These are phyloP conservation scores for Heterochromis multidens DNA, from an alignment of 2,113 vertebrate genomes.

Conservation along the genomic window DNA sequence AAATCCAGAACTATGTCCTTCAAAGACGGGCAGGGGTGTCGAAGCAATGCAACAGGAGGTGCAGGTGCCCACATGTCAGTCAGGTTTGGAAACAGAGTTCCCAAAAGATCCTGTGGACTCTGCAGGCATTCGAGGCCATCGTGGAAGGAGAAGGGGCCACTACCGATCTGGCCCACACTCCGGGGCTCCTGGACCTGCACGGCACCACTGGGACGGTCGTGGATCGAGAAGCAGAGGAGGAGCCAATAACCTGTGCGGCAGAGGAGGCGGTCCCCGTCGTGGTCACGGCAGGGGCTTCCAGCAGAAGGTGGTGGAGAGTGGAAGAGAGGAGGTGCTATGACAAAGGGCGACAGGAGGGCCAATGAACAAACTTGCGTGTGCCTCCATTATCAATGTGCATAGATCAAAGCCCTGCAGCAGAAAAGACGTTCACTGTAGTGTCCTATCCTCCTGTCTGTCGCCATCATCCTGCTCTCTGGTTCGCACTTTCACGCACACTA, in stretches of 20 bases:
- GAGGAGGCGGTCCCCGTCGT: conserved; percentile 42
- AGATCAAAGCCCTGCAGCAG: conserved; percentile 29
- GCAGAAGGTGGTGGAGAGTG: conserved; percentile 55
- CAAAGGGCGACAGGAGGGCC: conserved; percentile 62
- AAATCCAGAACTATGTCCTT: background rate
- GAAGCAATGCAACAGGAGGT: background rate
- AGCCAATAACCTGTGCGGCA: conserved; percentile 6
- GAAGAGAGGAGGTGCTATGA: conserved; percentile 71
- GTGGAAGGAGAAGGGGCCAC: conserved; percentile 55
- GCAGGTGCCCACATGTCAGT: background rate
- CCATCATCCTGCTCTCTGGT: background rate
- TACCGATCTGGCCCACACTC: background rate
- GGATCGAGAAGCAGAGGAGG: conserved; percentile 42
- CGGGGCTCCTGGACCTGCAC: background rate
- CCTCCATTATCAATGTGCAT: conserved; percentile 28
- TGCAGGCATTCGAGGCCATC: background rate
- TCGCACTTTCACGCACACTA: conserved; percentile 1
- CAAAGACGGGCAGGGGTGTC: background rate
- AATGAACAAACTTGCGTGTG: conserved; percentile 19
- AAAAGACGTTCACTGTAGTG: background rate
- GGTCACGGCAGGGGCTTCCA: conserved; percentile 50
- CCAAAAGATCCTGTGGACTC: background rate
- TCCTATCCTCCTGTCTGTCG: background rate
- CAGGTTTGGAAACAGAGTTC: background rate
- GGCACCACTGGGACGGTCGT: conserved; percentile 55